Evolutionary conservation across 2,888 invertebrate species (phyloP).

Genomic region (Conus canariensis): DNA sequence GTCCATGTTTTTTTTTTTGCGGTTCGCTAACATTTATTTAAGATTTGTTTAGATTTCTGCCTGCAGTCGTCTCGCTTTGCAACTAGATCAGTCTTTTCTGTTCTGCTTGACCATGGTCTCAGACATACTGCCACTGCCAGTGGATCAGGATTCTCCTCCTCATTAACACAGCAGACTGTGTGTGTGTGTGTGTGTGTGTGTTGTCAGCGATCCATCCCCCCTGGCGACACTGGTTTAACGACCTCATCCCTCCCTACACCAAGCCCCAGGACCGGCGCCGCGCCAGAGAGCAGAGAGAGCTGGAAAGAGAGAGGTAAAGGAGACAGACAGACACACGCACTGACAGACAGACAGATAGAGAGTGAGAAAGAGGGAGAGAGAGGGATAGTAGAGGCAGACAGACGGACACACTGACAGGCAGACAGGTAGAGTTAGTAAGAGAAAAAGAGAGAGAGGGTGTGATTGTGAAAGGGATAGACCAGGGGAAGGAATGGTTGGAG

Average conservation of each 20-base stretch:
- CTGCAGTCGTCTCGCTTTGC: too few species aligned
- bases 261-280: slow-evolving; percentile 70
- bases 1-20: too few species aligned
- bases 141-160: too few species aligned
- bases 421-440: background rate
- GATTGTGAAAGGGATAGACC: too few species aligned
- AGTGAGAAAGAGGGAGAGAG: background rate
- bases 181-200: background rate
- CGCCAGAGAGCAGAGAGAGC: slow-evolving; percentile 73
- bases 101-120: too few species aligned
- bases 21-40: too few species aligned
- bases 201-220: slow-evolving; percentile 69
- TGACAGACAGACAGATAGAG: background rate
- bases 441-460: background rate
- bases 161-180: too few species aligned
- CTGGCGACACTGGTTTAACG: slow-evolving; percentile 77
- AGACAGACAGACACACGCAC: background rate
- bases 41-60: too few species aligned
- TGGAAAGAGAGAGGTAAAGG: slow-evolving; percentile 71
- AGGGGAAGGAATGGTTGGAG: too few species aligned
- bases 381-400: background rate
- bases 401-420: background rate
- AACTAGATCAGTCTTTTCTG: too few species aligned
- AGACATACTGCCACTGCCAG: too few species aligned
- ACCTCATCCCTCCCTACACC: slow-evolving; percentile 73